Evolutionary conservation across 1,140 invertebrate species (phyloP).

Genomic region (Sitophilus oryzae): DNA sequence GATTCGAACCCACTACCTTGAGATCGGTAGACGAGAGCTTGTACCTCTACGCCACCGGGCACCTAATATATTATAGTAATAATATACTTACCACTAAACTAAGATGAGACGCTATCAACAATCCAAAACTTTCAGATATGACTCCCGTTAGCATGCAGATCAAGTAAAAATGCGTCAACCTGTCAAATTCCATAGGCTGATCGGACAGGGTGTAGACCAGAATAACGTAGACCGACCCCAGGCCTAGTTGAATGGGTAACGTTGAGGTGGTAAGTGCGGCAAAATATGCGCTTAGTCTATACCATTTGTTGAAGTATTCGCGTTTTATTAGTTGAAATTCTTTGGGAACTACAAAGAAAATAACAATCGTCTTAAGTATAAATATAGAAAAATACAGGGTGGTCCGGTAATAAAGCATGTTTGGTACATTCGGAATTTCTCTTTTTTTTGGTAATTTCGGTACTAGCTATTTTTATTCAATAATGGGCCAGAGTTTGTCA

Average conservation of each 20-base stretch:
- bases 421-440: too few relatives aligned
- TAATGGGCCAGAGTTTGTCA: too few relatives aligned
- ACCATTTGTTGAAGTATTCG: conserved; percentile 94
- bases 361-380: conserved; percentile 1
- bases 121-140: conserved; percentile 69
- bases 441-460: too few relatives aligned
- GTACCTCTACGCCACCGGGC: too few relatives aligned
- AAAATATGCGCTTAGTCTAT: conserved; percentile 84
- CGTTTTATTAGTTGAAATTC: conserved; percentile 81
- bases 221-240: conserved; percentile 69
- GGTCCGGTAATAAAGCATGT: too few relatives aligned
- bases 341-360: conserved; percentile 68
- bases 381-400: too few relatives aligned
- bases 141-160: conserved; percentile 63
- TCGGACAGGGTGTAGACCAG: conserved; percentile 81
- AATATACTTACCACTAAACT: conserved; percentile 68
- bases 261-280: conserved; percentile 73
- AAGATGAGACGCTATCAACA: conserved; percentile 63
- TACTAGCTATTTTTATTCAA: too few relatives aligned
- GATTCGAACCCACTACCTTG: too few relatives aligned
- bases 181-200: conserved; percentile 73
- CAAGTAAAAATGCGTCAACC: conserved; percentile 64
- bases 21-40: too few relatives aligned
- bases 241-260: conserved; percentile 63
- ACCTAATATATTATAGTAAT: too few relatives aligned